A percentile compares a stretch with the other conserved stretches of the same genome.
Conservation (phyloP, 1,140 invertebrate species). For the Eurosta solidaginis region DNA sequence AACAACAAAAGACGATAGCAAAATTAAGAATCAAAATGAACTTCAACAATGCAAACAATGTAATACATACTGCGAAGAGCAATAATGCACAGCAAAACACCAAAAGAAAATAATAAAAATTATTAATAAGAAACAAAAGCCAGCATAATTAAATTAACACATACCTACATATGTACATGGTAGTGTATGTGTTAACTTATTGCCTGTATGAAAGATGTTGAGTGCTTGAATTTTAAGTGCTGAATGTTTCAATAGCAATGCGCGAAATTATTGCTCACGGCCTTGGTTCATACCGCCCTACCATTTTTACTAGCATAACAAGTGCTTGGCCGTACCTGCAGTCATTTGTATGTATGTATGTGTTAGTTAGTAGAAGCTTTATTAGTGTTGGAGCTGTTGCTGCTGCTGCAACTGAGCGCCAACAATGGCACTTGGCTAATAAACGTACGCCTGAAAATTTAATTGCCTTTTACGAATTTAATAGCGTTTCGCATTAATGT, state of each 20-base stretch:
- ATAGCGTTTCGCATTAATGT: background rate
- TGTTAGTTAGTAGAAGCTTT: background rate
- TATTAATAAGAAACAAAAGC: background rate
- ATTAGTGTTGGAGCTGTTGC: background rate
- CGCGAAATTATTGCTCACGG: background rate
- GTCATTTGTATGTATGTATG: background rate
- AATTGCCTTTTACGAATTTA: constrained; percentile 13
- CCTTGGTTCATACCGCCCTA: too few species aligned
- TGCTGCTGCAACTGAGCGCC: background rate
- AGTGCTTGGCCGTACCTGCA: too few species aligned
- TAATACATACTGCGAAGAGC: background rate
- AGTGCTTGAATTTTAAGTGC: background rate
- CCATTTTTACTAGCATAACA: too few species aligned
- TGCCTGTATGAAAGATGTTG: background rate
- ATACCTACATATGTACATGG: background rate
- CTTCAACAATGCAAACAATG: background rate
- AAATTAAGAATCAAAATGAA: background rate
- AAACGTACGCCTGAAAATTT: constrained; percentile 7
- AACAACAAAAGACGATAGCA: background rate
- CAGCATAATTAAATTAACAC: background rate
- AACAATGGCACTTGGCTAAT: constrained; percentile 23
- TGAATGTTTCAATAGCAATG: background rate
- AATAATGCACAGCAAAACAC: background rate
- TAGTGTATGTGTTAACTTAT: background rate
- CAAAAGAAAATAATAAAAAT: background rate